Evolutionary conservation across 2,888 invertebrate species (phyloP).

Genomic region (Ormyrus thymus): DNA sequence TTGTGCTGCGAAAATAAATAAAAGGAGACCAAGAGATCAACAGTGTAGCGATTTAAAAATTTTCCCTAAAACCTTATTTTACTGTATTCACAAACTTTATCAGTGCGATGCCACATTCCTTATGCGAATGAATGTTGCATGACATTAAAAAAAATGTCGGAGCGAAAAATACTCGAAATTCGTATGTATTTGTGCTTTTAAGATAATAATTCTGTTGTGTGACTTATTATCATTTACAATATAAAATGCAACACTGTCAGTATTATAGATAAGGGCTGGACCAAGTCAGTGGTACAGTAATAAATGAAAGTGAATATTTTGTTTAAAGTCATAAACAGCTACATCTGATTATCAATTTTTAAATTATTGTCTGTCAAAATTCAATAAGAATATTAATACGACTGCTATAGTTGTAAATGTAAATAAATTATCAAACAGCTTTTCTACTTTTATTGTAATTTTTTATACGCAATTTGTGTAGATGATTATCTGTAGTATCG

Average conservation of each 20-base stretch:
- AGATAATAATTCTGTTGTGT: conserved; percentile 24
- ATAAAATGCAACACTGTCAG: conserved; percentile 36
- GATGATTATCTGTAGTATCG: conserved; percentile 23
- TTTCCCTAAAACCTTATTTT: conserved; percentile 18
- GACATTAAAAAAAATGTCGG: conserved; percentile 34
- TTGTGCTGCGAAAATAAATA: conserved; percentile 22
- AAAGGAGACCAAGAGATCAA: conserved; percentile 27
- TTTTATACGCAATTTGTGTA: conserved; percentile 45
- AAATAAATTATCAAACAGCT: conserved; percentile 42
- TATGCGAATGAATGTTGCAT: conserved; percentile 43
- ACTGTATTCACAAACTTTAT: conserved; percentile 18
- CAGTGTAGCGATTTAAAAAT: conserved; percentile 46
- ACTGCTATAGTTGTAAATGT: conserved; percentile 30
- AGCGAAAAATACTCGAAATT: conserved; percentile 44
- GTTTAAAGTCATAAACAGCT: conserved; percentile 15
- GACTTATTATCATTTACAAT: conserved; percentile 31
- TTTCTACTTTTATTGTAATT: conserved; percentile 39
- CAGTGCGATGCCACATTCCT: conserved; percentile 50
- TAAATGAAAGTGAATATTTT: conserved; percentile 6
- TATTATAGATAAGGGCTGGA: conserved; percentile 52
- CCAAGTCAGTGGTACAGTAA: conserved; percentile 27
- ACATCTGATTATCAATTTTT: conserved; percentile 32
- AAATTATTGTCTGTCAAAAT: conserved; percentile 26
- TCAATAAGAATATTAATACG: conserved; percentile 14
- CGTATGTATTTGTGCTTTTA: conserved; percentile 23